Evolutionary conservation across 2,113 vertebrate species (phyloP), one percentile per base, ranked within the genome.

Genomic region (Malurus alboscapulatus): DNA sequence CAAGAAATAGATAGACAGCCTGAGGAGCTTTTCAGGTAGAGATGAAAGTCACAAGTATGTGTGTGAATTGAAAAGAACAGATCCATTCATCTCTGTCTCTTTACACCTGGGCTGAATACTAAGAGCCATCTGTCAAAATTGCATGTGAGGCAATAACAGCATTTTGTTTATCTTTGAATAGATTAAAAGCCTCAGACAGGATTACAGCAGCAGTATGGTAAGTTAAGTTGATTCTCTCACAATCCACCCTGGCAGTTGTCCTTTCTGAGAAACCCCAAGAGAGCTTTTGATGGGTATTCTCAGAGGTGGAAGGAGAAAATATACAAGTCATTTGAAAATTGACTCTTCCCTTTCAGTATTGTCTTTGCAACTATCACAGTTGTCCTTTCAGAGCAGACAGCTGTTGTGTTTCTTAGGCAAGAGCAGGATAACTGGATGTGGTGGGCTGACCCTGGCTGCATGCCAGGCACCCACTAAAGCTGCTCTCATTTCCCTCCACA

Each of bases 141-240:
- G 42, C 51, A 84, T 69, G 67, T 42, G 69, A 96, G 30, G 47
- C 55, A 97, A 92, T 90, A 97, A 96, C 84, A 93, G 21, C 4
- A 36, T 95, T 97, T 97, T 97, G 95, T 97, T 97, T 97, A 95
- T 95, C 84, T 93, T 63, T 94, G 95, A 93, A 97, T 96, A 97
- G 96, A 98, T 96, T 96, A 97, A 95, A 89, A 59, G 68, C 26
- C 61, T 91, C 27, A 25, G 73, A 95, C 85, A 75, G 42, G 48
- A 78, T 97, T 97, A 96, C 84, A 95, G 87, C 80, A 84, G 63
- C 93, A 90, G 51, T 80, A 54, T 10, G 12, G 59, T 63, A 62
- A 78, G 54, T 68, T 93, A 75, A 94, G 55, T 50, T 48, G 5
- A 88, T 94, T 94, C 55, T 24, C 24, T 96, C 82, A 87, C 88